Base-by-base conservation (phyloP, 2,888 invertebrate genomes). In the Ormyrus rosae region DNA sequence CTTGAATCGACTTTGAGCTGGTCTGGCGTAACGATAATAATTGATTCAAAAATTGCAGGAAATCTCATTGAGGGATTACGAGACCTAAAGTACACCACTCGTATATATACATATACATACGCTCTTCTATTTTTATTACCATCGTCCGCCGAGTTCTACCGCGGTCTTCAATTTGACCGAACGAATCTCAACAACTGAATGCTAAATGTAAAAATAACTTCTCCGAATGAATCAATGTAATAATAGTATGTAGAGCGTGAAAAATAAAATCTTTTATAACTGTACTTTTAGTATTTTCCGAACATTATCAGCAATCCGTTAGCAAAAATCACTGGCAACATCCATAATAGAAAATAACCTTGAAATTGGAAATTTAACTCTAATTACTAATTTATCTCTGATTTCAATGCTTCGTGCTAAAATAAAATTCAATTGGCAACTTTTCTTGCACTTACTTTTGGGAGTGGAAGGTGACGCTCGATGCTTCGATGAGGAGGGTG, bases 371-470 rank as follows among this genome's bases (percentile, higher is more conserved):
- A 34, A 34, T 34, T 34, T 3, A 34, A 34, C 34, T 34, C 34
- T 34, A 34, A 34, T 34, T 34, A 34, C 34, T 34, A 34, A 34
- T 34, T 34, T 34, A 34, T 34, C 34, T 34, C 34, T 34, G 34
- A 34, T 34, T 34, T 34, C 34, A 0, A 34, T 34, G 34, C 34
- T 34, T 34, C 4, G 34, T 3, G 34, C 34, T 34, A 34, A 34
- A 34, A 34, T 34, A 34, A 65, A 53, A 19, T 58, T 45, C n/a
- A 51, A 48, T 50, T 53, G 53, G 5, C 55, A 34, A 5, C 6
- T 61, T 13, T 10, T 60, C 46, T 46, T 53, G 46, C 60, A 90
- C 90, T 90, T 90, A 90, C 90, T 89, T 87, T 89, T 85, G 78
- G 88, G 87, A 70, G 86, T 85, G 76, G 87, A 84, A 71, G 85